Evolutionary conservation across 2,113 vertebrate genomes (phyloP), one percentile per base, ranked within the genome.

Genomic region (Dipodomys spectabilis): DNA sequence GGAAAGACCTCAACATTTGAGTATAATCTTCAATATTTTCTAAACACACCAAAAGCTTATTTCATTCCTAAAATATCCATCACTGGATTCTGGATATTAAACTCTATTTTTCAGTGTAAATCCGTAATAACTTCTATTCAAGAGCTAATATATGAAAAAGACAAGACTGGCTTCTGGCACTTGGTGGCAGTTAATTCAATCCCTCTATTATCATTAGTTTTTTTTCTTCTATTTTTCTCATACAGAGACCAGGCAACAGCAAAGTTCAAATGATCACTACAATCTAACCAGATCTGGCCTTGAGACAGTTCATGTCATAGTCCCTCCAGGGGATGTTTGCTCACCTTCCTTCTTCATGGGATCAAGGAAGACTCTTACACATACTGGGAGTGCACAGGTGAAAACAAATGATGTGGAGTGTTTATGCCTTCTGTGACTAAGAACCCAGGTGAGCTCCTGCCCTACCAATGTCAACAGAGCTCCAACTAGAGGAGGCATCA

Each of bases 81-180:
- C 67, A n/a, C 75, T 82, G 71, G 71, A 62, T 68, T 53, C 32
- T 44, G 78, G 20, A 79, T 81, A 77, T 79, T 64, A 62, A 77
- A 81, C n/a, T 53, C 71, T 64, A 64, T 75, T 83, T 45, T 80
- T 64, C 30, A 88, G 39, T 80, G 30, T 64, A 87, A 35, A 45
- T 35, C 73, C 44, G n/a, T 78, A 74, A 45, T 65, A 80, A 82
- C 69, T 72, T 81, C 44, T 45, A 22, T n/a, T 80, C 64, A 78
- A 80, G 19, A 90, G 35, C n/a, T 49, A 35, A 90, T 30, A 85
- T 22, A 73, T 15, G 84, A 92, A 75, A 82, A 83, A 53, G 60
- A 78, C 49, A 45, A 83, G 45, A 64, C 67, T 75, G 60, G 45
- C 18, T 19, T 53, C 84, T 5, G 27, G 77, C 4, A 25, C 10